Evolutionary conservation across 2,888 invertebrate species (phyloP).

Genomic region (Schizaphis graminum): DNA sequence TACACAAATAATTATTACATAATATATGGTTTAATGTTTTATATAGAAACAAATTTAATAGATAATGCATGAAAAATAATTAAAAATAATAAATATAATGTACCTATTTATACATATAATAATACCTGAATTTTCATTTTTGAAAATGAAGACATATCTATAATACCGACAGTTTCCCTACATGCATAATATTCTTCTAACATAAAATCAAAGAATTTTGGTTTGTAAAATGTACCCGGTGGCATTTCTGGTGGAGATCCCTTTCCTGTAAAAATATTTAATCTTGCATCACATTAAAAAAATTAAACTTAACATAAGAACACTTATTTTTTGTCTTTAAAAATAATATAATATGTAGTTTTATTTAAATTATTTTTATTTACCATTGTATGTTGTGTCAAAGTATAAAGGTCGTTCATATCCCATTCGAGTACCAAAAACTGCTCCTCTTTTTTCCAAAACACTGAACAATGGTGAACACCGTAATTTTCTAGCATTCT

Average conservation of each 20-base stretch:
- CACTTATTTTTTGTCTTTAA: background rate
- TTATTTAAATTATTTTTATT: slow-evolving; percentile 61
- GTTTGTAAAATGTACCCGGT: slow-evolving; percentile 78
- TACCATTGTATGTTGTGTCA: slow-evolving; percentile 75
- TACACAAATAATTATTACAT: background rate
- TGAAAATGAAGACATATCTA: slow-evolving; percentile 84
- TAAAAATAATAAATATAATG: too few species aligned
- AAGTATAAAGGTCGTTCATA: slow-evolving; percentile 81
- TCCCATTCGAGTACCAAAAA: slow-evolving; percentile 81
- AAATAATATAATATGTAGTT: background rate
- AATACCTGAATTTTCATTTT: slow-evolving; percentile 81
- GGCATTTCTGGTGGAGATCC: slow-evolving; percentile 72
- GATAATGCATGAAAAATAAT: background rate
- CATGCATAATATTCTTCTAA: slow-evolving; percentile 81
- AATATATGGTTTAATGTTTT: background rate
- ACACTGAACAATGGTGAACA: slow-evolving; percentile 80
- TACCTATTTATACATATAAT: background rate
- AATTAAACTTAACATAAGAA: background rate
- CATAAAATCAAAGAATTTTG: slow-evolving; percentile 79
- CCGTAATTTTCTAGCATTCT: slow-evolving; percentile 76
- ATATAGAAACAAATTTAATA: background rate
- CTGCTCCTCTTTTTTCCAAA: slow-evolving; percentile 77
- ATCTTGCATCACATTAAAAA: background rate
- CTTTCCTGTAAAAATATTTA: slow-evolving; percentile 22
- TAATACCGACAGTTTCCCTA: slow-evolving; percentile 81